Conservation (phyloP, 2,888 invertebrate genomes). For the Tachina fera region DNA sequence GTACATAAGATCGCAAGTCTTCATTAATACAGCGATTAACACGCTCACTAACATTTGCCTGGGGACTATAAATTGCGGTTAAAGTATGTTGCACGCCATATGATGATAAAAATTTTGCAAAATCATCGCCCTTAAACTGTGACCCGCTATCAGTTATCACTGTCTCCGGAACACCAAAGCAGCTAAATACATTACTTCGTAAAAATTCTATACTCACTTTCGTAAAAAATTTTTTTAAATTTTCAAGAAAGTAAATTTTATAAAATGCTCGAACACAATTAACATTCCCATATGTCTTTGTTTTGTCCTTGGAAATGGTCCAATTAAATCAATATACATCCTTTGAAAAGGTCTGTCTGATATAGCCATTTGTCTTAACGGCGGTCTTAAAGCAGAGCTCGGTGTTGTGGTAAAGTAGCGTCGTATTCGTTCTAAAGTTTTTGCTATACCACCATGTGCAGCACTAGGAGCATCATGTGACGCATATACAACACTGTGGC, state of each 20-base stretch:
- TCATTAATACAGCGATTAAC: no score
- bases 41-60: no score
- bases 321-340: slow-evolving; percentile 21
- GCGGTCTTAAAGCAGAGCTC: slow-evolving; percentile 8
- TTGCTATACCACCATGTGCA: no score
- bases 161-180: no score
- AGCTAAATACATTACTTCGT: no score
- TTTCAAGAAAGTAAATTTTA: not conserved
- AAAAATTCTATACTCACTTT: no score
- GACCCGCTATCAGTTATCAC: no score
- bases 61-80: no score
- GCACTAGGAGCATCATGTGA: slow-evolving; percentile 5
- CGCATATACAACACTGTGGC: not conserved
- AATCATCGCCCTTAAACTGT: no score
- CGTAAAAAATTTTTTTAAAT: slow-evolving; percentile 1
- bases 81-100: no score
- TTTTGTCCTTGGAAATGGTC: not conserved
- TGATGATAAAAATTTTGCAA: no score
- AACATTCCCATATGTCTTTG: slow-evolving; percentile 1
- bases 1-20: no score
- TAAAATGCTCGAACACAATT: not conserved
- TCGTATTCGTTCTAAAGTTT: not conserved
- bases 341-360: slow-evolving; percentile 7
- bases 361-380: not conserved
- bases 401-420: not conserved